Percentiles rank a stretch among this genome's conserved stretches.
Evolutionary conservation across 2,113 vertebrate species (phyloP).

Genomic region (Bubo scandiacus): DNA sequence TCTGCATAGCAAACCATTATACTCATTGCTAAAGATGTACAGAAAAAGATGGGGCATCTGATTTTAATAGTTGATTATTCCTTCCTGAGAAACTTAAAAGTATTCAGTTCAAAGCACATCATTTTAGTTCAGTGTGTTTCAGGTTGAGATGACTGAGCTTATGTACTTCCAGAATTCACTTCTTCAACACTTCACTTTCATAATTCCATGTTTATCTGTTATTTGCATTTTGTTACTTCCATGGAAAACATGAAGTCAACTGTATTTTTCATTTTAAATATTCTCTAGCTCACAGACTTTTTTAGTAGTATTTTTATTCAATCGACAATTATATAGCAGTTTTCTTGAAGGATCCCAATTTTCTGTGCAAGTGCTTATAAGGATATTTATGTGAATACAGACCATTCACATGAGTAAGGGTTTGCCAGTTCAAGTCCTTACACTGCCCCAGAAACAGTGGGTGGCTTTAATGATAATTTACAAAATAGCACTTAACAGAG

Average conservation of each 20-base stretch:
- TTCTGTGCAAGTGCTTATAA: background rate
- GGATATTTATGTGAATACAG: background rate
- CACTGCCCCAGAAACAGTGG: background rate
- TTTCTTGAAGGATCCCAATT: background rate
- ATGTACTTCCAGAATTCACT: background rate
- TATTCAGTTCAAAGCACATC: background rate
- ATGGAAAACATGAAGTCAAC: background rate
- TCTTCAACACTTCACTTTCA: background rate
- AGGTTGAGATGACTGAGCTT: background rate
- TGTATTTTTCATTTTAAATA: slow-evolving; percentile 10
- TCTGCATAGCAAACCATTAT: background rate
- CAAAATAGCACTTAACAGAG: background rate
- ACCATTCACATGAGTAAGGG: background rate
- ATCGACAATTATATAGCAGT: background rate
- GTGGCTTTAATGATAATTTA: slow-evolving; percentile 16
- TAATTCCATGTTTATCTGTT: background rate
- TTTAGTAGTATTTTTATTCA: background rate
- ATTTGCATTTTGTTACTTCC: background rate
- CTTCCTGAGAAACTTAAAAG: background rate
- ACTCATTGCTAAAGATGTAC: background rate
- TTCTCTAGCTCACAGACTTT: background rate
- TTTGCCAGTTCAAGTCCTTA: background rate
- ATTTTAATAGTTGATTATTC: background rate
- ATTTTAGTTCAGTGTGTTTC: background rate
- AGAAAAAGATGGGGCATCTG: background rate